Conservation (phyloP, 2,888 invertebrate species). For the Eristalinus sepulchralis region DNA sequence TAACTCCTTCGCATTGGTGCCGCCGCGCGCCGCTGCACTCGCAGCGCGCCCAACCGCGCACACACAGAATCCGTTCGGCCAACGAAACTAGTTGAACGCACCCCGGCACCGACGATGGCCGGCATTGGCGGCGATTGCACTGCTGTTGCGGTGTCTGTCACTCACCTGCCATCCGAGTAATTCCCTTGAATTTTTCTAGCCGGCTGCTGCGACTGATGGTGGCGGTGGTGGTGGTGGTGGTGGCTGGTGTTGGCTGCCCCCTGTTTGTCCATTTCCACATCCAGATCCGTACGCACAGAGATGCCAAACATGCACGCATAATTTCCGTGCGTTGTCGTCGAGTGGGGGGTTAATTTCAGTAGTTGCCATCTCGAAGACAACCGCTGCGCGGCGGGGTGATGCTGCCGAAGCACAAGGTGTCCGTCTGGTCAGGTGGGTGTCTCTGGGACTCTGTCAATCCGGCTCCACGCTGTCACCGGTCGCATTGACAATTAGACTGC, state of each 20-base stretch:
- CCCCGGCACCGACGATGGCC: slow-evolving; percentile 11
- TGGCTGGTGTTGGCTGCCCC: slow-evolving; percentile 6
- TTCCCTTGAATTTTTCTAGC: slow-evolving; percentile 67
- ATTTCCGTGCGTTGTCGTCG: slow-evolving; percentile 34
- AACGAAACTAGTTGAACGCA: slow-evolving; percentile 61
- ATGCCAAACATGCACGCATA: slow-evolving; percentile 68
- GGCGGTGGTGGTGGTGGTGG: slow-evolving; percentile 1
- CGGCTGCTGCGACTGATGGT: slow-evolving; percentile 39
- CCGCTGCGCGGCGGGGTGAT: background rate
- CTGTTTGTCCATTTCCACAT: slow-evolving; percentile 50
- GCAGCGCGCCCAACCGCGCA: slow-evolving; percentile 30
- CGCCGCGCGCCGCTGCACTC: slow-evolving; percentile 2
- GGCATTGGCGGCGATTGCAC: slow-evolving; percentile 22
- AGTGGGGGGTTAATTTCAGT: slow-evolving; percentile 48
- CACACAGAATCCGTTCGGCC: slow-evolving; percentile 35
- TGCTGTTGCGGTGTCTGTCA: slow-evolving; percentile 55
- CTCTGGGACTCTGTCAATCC: slow-evolving; percentile 47
- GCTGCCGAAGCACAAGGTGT: slow-evolving; percentile 30
- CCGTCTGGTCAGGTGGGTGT: slow-evolving; percentile 62
- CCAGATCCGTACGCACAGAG: slow-evolving; percentile 51
- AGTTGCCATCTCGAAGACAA: slow-evolving; percentile 42
- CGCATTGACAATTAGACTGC: slow-evolving; percentile 60
- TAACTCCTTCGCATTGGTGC: slow-evolving; percentile 66
- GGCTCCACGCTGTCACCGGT: slow-evolving; percentile 35
- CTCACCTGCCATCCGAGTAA: slow-evolving; percentile 68